Evolutionary conservation across 1,140 invertebrate species (phyloP), one percentile per base, ranked within the genome.

Genomic region (Agrypnia vestita): DNA sequence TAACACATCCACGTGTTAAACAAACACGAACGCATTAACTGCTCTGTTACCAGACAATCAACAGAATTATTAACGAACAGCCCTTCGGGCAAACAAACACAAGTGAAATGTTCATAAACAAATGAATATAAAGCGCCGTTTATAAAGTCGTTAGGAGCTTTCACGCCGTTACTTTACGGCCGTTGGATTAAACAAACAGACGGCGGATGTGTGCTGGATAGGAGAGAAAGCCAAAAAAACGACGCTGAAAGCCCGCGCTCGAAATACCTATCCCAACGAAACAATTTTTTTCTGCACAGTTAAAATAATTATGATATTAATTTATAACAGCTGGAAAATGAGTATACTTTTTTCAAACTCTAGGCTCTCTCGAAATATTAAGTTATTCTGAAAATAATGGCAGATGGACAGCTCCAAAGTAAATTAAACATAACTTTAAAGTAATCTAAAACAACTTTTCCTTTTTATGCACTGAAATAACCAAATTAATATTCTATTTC

Each of bases 101-200:
- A 53, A 62, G 74, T 76, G n/a, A 51, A 80, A 51, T 44, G n/a
- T 55, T 56, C 49, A 80, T 71, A 75, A 76, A 75, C 73, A 81
- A 71, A 72, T 61, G 67, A 72, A 74, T 56, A 74, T 76, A 78
- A 79, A 72, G 49, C 64, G 64, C 67, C 77, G 71, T 82, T 82
- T 82, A 82, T 82, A 79, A 79, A 76, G 80, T 82, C 80, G 80
- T 82, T 82, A 82, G 53, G 80, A 51, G 69, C 73, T 69, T 79
- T 82, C 74, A 35, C 72, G 35, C 76, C 72, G 72, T 79, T 79
- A 79, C 76, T 79, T 71, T 74, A 51, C 47, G 43, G 51, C 64
- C 61, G 80, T 47, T 53, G 56, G n/a, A 80, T 49, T 56, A 78
- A 77, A 81, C 49, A 81, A 74, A 81, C 76, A 78, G 76, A 78